phyloP scores from a whole-genome alignment of 53 echinoderm and acorn worm genomes.

The Paracentrotus lividus region DNA sequence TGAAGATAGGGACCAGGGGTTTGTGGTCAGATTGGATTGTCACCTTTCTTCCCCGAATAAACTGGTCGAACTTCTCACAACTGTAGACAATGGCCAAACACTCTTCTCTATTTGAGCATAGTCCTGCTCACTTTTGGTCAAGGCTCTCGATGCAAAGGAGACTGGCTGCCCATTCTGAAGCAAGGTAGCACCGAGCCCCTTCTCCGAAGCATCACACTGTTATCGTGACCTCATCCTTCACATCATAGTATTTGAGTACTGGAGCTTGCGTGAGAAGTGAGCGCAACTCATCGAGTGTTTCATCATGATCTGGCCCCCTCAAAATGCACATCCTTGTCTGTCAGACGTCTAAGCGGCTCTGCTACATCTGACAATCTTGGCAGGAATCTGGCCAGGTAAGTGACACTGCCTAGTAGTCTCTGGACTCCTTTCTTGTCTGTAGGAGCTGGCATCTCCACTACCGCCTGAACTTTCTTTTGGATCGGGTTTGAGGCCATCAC shows the following conservation, averaged over 20 bases:
- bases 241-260: conserved; percentile 78
- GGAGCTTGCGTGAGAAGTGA: conserved; percentile 66
- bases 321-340: conserved; percentile 64
- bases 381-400: conserved; percentile 75
- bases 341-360: conserved; percentile 70
- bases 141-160: conserved; percentile 33
- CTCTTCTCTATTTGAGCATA: conserved; percentile 76
- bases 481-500: conserved; percentile 72
- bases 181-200: conserved; percentile 66
- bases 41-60: conserved; percentile 60
- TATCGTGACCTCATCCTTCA: conserved; percentile 54
- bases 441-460: conserved; percentile 65
- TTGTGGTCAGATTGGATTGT: conserved; percentile 72
- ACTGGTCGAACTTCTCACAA: conserved; percentile 75
- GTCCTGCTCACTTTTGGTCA: conserved; percentile 33
- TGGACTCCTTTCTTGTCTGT: conserved; percentile 67
- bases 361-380: conserved; percentile 67
- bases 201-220: conserved; percentile 76
- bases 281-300: conserved; percentile 66
- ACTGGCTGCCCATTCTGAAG: conserved; percentile 71
- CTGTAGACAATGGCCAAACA: conserved; percentile 69
- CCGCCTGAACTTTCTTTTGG: conserved; percentile 72
- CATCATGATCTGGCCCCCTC: conserved; percentile 74
- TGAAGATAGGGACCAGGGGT: conserved; percentile 67
- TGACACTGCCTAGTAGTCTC: conserved; percentile 72